Evolutionary conservation across 2,888 invertebrate genomes (phyloP), one percentile per base, ranked within the genome.

Genomic region (Acheta domesticus): DNA sequence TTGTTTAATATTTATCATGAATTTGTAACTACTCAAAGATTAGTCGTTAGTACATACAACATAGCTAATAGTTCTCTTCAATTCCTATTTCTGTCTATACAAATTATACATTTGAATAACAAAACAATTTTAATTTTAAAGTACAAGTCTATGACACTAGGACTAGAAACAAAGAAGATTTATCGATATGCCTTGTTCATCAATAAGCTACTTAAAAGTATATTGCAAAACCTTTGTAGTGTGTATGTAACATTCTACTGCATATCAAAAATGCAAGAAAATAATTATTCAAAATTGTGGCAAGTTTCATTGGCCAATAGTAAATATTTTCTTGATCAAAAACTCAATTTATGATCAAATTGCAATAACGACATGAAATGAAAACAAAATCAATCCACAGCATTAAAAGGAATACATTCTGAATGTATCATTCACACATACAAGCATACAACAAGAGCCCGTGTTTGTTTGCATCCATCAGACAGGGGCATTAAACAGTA

Each of bases 41-140:
- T 62, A 62, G 62, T 62, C 8, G 62, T 62, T 62, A 62, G 62
- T 62, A n/a, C n/a, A n/a, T 62, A 62, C n/a, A 62, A 62, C 62
- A 36, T 36, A 62, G 62, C 62, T 62, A 62, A 62, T 62, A 62
- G 62, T 62, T 62, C 62, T 62, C 36, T 36, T 36, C 36, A 36
- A 36, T 62, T 62, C 62, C n/a, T 62, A 62, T 62, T 62, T 62
- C n/a, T 62, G 62, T n/a, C 62, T 62, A 62, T 62, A 62, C 62
- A 62, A 62, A n/a, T 62, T 62, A 62, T 62, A 62, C 62, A 62
- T 19, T 62, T 62, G 62, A 62, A 62, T 62, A 62, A 62, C 62
- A 62, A 62, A 62, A 62, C 62, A 62, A 62, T 62, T 19, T 62
- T 62, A 62, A 62, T 62, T 62, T 62, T 62, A 19, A 36, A 36